These are phyloP conservation scores for Eugnorisma glareosa DNA, from an alignment of 2,888 invertebrate genomes.

Conservation along the genomic window DNA sequence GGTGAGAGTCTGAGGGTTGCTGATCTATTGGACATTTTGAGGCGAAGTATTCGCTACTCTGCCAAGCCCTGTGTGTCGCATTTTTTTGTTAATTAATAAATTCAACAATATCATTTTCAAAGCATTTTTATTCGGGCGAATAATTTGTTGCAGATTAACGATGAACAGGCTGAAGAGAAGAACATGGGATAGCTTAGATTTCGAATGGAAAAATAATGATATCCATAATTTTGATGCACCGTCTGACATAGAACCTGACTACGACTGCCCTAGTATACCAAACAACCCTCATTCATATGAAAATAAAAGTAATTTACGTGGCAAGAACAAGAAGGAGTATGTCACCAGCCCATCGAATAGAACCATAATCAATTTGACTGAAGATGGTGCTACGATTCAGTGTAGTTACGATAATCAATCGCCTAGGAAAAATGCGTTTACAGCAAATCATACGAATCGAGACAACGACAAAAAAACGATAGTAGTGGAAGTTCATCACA, in stretches of 20 bases:
- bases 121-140: conserved; percentile 23
- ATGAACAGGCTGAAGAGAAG: conserved; percentile 87
- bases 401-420: conserved; percentile 90
- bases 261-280: conserved; percentile 87
- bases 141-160: conserved; percentile 80
- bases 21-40: neutral
- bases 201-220: conserved; percentile 89
- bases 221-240: conserved; percentile 88
- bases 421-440: conserved; percentile 83
- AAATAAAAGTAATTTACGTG: conserved; percentile 80
- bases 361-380: conserved; percentile 93
- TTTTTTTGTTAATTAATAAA: neutral
- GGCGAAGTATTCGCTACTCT: neutral
- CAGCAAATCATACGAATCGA: conserved; percentile 79
- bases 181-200: conserved; percentile 92
- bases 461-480: conserved; percentile 91
- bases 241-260: conserved; percentile 88
- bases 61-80: neutral
- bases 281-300: conserved; percentile 87
- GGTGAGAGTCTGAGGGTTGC: conserved; percentile 73
- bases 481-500: conserved; percentile 94
- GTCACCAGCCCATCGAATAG: conserved; percentile 90
- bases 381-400: conserved; percentile 93
- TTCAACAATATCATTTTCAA: neutral
- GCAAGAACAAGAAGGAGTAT: conserved; percentile 80